Conservation (phyloP, 2,113 vertebrate genomes). For the Ibidorhyncha struthersii region DNA sequence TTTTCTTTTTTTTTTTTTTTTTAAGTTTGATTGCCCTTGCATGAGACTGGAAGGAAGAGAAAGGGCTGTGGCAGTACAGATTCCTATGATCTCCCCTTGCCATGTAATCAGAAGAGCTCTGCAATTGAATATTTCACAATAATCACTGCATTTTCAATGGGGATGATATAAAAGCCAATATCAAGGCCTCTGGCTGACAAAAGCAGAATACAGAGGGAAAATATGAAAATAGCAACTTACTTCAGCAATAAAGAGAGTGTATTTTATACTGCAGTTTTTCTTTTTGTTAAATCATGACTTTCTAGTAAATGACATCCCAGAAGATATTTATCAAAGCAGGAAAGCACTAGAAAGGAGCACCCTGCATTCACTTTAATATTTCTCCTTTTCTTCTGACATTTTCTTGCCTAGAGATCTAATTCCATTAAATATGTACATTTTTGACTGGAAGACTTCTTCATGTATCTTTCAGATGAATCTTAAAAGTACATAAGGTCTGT, state of each 20-base stretch:
- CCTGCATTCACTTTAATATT: constrained; percentile 81
- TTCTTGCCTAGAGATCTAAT: constrained; percentile 83
- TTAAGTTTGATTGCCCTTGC: not conserved
- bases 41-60: constrained; percentile 26
- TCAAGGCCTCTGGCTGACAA: constrained; percentile 71
- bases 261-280: constrained; percentile 71
- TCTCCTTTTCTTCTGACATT: constrained; percentile 79
- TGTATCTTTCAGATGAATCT: constrained; percentile 86
- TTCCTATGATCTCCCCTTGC: constrained; percentile 21
- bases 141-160: constrained; percentile 70
- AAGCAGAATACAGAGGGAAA: constrained; percentile 72
- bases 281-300: constrained; percentile 81
- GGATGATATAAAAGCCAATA: constrained; percentile 71
- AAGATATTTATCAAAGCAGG: constrained; percentile 86
- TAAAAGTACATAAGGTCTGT: constrained; percentile 84
- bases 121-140: constrained; percentile 63
- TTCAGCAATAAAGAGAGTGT: constrained; percentile 70
- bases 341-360: constrained; percentile 74
- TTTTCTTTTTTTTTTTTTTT: not conserved
- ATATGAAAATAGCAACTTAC: constrained; percentile 74
- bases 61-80: constrained; percentile 12
- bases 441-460: constrained; percentile 79
- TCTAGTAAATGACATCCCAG: constrained; percentile 81
- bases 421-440: constrained; percentile 87
- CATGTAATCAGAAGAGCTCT: constrained; percentile 59